Evolutionary conservation across 2,113 vertebrate genomes (phyloP), one percentile per base, ranked within the genome.

Genomic region (Apus apus): DNA sequence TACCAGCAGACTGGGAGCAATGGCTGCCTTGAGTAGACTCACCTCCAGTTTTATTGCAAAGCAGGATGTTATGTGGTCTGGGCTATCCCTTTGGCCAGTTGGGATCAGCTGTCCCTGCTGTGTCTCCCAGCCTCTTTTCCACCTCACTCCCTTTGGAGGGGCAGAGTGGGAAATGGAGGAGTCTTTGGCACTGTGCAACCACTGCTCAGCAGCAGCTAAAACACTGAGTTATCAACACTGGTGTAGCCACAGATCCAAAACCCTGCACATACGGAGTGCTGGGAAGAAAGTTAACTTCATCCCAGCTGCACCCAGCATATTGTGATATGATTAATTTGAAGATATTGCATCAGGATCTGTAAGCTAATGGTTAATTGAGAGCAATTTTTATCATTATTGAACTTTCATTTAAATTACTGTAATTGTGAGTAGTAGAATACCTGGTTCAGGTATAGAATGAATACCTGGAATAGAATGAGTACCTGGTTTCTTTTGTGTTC

Each of bases 221-320:
- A 27, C 15, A 12, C 5, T 14, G 51, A 17, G 10, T 64, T 61
- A 19, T 7, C 18, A n/a, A 1, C 0, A 1, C 11, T 68, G 9
- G 11, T 65, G 73, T 43, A 67, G 51, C 8, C 13, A 22, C 8
- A 19, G 15, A 36, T 40, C 23, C 4, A 50, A 70, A 85, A 3
- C 30, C 8, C 17, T n/a, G 27, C 12, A 51, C 25, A 1, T 40
- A 18, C 23, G n/a, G 15, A 46, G 51, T 93, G 50, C 32, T 48
- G 18, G 53, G 54, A 77, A 82, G 62, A 9, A 27, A 34, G 11
- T n/a, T 36, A 48, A 38, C 6, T 68, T 36, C 11, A 26, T 34
- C 30, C 54, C 46, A 46, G 32, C 46, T 89, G 38, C 20, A 48
- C 12, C 19, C 38, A 23, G 25, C 80, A 13, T 23, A 36, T 4